These are phyloP conservation scores for Psilopogon haemacephalus DNA, from an alignment of 2,113 vertebrate genomes.

Conservation along the genomic window DNA sequence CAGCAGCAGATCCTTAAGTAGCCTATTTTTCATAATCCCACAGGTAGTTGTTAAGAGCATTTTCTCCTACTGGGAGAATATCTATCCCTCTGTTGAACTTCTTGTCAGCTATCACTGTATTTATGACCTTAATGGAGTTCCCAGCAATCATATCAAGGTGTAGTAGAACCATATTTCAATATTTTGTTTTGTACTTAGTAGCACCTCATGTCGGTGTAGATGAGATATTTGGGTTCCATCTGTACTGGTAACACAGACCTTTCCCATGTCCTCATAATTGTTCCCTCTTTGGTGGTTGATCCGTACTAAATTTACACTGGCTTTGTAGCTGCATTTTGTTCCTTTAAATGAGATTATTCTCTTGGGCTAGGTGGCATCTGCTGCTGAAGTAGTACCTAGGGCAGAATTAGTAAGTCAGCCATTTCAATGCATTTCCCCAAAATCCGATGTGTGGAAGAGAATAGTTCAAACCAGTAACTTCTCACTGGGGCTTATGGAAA, in stretches of 20 bases:
- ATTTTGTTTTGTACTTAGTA: not conserved
- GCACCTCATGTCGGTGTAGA: not conserved
- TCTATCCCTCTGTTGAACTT: constrained; percentile 42
- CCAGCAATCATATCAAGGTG: not conserved
- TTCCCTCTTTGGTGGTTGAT: not conserved
- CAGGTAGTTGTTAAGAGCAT: constrained; percentile 51
- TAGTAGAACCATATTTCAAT: not conserved
- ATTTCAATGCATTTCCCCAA: constrained; percentile 13
- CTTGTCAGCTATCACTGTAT: constrained; percentile 43
- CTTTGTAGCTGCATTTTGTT: constrained; percentile 40
- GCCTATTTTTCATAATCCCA: constrained; percentile 62
- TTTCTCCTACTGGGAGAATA: constrained; percentile 49
- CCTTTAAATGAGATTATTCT: constrained; percentile 30
- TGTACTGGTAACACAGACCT: not conserved
- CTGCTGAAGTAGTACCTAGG: constrained; percentile 49
- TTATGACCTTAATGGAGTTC: constrained; percentile 64
- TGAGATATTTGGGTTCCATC: not conserved
- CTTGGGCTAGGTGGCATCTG: constrained; percentile 53
- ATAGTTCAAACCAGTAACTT: constrained; percentile 11
- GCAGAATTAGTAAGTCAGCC: constrained; percentile 56
- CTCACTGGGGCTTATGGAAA: constrained; percentile 38
- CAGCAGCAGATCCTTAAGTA: constrained; percentile 53
- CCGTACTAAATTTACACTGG: constrained; percentile 29
- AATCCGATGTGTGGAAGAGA: not conserved
- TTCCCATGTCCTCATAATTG: not conserved